Base-by-base conservation (phyloP, 2,113 vertebrate species). In the Salvelinus fontinalis region DNA sequence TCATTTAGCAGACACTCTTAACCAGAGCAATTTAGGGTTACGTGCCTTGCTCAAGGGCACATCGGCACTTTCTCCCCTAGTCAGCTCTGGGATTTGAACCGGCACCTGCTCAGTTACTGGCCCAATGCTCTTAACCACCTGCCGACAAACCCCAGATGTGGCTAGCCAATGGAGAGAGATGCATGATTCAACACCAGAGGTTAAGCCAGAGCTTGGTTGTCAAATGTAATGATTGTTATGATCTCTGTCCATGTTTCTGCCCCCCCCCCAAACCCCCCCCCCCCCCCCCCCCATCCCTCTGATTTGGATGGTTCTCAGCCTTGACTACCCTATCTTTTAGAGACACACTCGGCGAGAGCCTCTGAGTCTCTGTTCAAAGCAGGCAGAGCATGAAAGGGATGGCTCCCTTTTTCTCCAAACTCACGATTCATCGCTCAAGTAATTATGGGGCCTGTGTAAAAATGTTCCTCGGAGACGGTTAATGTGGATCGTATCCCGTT, bases 381-480 rank as follows among this genome's bases (percentile, higher is more conserved):
- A 44, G 57, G 51, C 29, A 29, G 27, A 18, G 72, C 57, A 74
- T 74, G 31, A 74, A 74, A 39, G 59, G 62, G 51, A 74, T 9
- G 62, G 31, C 18, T 44, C n/a, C 59, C 71, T 59, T 67, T 67
- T 67, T 31, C 66, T 31, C 57, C 71, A 57, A 20, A 31, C 26
- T 16, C 71, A 31, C 9, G 24, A 31, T 62, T 73, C 29, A 64
- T 73, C 24, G 34, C 27, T 22, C 22, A 29, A 62, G 71, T 73
- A 44, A 73, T 73, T 73, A 24, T 11, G 34, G 22, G 26, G 57
- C 29, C 29, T 68, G 22, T 73, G 60, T 73, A 27, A 73, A 73
- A 73, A 14, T 12, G 20, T 34, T 73, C 71, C 71, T 73, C 57
- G 3, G 71, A 73, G 71, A 60, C 54, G 5, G 12, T 60, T 73